phyloP scores from a whole-genome alignment of 23 tunicate species.

The Trididemnum miniatum region DNA sequence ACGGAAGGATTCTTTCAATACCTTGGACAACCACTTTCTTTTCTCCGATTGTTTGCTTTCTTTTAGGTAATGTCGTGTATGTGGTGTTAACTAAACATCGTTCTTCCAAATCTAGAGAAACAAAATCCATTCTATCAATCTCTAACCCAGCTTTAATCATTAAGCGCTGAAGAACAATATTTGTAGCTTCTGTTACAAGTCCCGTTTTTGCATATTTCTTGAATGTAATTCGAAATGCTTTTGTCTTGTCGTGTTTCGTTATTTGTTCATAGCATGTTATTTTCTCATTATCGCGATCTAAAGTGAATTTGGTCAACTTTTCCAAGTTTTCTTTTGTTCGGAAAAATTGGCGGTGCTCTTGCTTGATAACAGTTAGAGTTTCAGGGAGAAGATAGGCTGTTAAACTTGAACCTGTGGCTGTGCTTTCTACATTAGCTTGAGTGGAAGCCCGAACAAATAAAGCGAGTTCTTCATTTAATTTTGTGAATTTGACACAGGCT shows the following conservation, averaged over 20 bases:
- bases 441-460: constrained; percentile 54
- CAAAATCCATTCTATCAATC: constrained; percentile 41
- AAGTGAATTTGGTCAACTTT: constrained; percentile 38
- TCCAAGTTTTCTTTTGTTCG: constrained; percentile 56
- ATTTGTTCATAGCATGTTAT: constrained; percentile 33
- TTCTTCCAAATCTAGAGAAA: constrained; percentile 52
- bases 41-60: not conserved
- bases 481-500: constrained; percentile 47
- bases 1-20: not conserved
- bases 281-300: constrained; percentile 41
- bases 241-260: constrained; percentile 35
- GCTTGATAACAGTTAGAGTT: constrained; percentile 44
- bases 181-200: constrained; percentile 72
- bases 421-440: constrained; percentile 69
- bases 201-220: constrained; percentile 21
- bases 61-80: constrained; percentile 38
- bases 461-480: constrained; percentile 21
- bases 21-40: not conserved
- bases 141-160: constrained; percentile 29
- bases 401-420: constrained; percentile 44
- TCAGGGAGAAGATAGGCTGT: constrained; percentile 50
- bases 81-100: constrained; percentile 39
- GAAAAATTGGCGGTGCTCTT: constrained; percentile 57
- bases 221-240: constrained; percentile 7
- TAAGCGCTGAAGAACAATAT: constrained; percentile 51